A percentile compares a stretch with the other conserved stretches of the same genome.
Conservation (phyloP, 2,797 vertebrate species). For the Lacerta viridis region DNA sequence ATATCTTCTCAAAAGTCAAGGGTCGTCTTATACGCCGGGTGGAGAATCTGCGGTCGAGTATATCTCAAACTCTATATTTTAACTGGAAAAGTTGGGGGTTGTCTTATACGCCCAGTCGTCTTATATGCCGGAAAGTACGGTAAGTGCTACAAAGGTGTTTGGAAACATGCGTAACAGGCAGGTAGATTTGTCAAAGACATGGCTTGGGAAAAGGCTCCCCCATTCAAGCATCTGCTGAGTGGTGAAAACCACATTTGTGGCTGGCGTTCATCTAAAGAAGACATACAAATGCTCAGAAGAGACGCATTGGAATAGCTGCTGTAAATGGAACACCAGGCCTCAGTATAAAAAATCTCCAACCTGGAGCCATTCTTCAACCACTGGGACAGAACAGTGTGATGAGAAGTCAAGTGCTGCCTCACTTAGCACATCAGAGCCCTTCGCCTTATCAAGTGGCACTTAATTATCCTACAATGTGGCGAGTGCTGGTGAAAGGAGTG, state of each 20-base stretch:
- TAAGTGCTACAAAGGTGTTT: not conserved
- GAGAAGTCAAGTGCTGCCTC: slow-evolving; percentile 4
- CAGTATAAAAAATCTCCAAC: not conserved
- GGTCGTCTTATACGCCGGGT: no score
- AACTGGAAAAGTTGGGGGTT: no score
- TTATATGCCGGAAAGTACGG: no score
- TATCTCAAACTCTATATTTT: no score
- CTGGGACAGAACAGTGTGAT: not conserved
- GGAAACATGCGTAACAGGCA: not conserved
- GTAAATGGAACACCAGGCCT: not conserved
- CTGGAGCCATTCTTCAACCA: not conserved
- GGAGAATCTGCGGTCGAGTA: no score
- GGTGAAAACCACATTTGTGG: not conserved
- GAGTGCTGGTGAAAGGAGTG: not conserved
- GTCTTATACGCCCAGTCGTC: no score
- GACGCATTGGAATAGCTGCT: no score
- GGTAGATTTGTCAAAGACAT: not conserved
- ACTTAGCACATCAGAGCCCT: slow-evolving; percentile 3
- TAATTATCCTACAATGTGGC: fast-evolving
- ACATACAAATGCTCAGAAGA: not conserved
- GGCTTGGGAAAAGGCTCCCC: not conserved
- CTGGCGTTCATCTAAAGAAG: not conserved
- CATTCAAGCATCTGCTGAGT: not conserved
- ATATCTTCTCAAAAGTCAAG: no score
- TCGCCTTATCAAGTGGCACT: slow-evolving; percentile 46